These are phyloP conservation scores for Solenodon paradoxus DNA, from an alignment of 2,113 vertebrate species.

Conservation along the genomic window DNA sequence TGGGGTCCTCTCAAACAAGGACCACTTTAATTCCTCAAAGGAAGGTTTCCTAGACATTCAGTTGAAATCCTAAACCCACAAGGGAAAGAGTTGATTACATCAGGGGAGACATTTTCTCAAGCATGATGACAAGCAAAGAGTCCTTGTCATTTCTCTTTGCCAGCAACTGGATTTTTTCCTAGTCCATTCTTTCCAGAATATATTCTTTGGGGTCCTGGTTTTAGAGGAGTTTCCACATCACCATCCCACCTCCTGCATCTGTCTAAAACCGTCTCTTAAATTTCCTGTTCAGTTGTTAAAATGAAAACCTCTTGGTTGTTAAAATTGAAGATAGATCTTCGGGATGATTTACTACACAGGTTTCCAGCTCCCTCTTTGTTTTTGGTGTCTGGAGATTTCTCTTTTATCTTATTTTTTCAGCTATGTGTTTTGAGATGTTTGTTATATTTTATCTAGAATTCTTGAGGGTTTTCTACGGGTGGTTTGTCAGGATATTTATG, in stretches of 20 bases:
- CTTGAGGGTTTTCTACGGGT: neutral
- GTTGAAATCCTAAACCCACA: neutral
- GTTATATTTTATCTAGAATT: neutral
- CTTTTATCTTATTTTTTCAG: neutral
- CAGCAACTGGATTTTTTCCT: neutral
- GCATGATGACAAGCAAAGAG: neutral
- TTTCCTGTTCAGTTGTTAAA: neutral
- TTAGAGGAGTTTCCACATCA: neutral
- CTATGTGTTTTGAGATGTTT: neutral
- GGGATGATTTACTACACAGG: neutral
- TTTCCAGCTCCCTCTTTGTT: neutral
- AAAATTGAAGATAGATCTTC: neutral
- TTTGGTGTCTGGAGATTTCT: neutral
- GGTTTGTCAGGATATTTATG: neutral
- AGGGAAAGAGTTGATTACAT: neutral
- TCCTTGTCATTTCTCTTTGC: neutral
- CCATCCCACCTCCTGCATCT: neutral
- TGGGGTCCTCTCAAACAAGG: neutral
- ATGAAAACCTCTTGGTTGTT: neutral
- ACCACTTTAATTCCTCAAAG: neutral
- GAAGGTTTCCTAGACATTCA: neutral
- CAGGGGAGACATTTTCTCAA: neutral
- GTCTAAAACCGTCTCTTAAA: neutral
- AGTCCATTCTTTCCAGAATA: neutral
- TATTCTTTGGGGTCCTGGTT: neutral